A percentile compares a stretch with the other conserved stretches of the same genome.
Evolutionary conservation across 2,888 invertebrate species (phyloP).

Genomic region (Lithophane socia): DNA sequence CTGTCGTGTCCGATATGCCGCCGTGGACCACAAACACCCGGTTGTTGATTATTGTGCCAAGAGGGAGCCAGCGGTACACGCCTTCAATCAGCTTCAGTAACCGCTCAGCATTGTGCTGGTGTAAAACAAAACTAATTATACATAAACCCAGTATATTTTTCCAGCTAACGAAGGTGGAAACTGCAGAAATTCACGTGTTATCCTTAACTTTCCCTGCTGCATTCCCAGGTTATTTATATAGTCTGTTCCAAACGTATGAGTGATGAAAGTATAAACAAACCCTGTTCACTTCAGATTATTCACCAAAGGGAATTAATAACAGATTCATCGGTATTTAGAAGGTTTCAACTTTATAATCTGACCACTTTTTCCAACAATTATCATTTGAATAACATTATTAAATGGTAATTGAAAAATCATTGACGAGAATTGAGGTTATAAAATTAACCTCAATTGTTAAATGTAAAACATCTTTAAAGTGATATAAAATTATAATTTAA

Average conservation of each 20-base stretch:
- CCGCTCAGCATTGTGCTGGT: slow-evolving; percentile 94
- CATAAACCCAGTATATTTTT: not conserved
- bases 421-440: no score
- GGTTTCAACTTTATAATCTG: no score
- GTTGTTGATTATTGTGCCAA: slow-evolving; percentile 97
- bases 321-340: no score
- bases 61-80: slow-evolving; percentile 97
- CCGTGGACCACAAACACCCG: slow-evolving; percentile 97
- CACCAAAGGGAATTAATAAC: not conserved
- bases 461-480: not conserved
- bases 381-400: not conserved
- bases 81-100: slow-evolving; percentile 96
- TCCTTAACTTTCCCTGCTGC: not conserved
- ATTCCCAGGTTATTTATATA: not conserved
- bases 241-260: not conserved
- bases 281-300: not conserved
- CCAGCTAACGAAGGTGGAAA: not conserved
- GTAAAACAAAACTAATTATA: slow-evolving; percentile 19
- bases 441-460: no score
- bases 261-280: no score
- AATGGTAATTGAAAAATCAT: no score
- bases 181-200: not conserved
- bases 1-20: slow-evolving; percentile 97
- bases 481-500: not conserved
- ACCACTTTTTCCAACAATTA: not conserved